Evolutionary conservation across 1,140 invertebrate species (phyloP).

Genomic region (Sinonovacula constricta): DNA sequence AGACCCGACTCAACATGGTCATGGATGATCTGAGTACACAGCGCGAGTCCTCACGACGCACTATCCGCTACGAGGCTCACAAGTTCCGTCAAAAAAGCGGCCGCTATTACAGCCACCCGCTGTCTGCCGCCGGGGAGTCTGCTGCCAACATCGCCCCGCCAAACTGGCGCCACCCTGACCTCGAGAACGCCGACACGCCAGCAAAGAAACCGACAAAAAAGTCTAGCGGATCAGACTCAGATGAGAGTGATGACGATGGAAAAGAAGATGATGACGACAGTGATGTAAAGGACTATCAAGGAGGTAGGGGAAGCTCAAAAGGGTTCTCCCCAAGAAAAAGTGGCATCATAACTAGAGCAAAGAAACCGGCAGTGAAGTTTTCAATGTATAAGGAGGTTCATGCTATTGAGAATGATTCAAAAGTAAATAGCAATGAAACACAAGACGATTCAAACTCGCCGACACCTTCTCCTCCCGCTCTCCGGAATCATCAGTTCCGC

Average conservation of each 20-base stretch:
- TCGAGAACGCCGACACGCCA: background rate
- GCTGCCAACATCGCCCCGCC: constrained; percentile 17
- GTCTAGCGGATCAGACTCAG: background rate
- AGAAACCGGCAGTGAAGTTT: constrained; percentile 30
- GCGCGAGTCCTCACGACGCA: constrained; percentile 4
- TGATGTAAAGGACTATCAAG: background rate
- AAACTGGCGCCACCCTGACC: constrained; percentile 9
- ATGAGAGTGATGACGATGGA: background rate
- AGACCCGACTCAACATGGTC: constrained; percentile 31
- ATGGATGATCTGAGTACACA: constrained; percentile 29
- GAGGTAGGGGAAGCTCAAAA: no score
- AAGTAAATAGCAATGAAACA: no score
- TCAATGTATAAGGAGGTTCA: constrained; percentile 18
- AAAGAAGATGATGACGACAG: constrained; percentile 2
- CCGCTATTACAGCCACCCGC: constrained; percentile 10
- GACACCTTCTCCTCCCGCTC: no score
- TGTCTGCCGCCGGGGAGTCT: background rate
- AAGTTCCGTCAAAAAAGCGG: constrained; percentile 35
- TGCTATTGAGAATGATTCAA: constrained; percentile 13
- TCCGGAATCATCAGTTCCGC: constrained; percentile 7
- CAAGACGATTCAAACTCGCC: no score
- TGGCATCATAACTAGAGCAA: constrained; percentile 32
- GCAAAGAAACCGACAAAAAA: no score
- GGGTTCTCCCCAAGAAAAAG: constrained; percentile 7
- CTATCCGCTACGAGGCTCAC: constrained; percentile 31